Percentiles rank a stretch among this genome's conserved stretches.
These are phyloP conservation scores for Botrylloides violaceus DNA, from an alignment of 23 tunicate species.

Conservation along the genomic window DNA sequence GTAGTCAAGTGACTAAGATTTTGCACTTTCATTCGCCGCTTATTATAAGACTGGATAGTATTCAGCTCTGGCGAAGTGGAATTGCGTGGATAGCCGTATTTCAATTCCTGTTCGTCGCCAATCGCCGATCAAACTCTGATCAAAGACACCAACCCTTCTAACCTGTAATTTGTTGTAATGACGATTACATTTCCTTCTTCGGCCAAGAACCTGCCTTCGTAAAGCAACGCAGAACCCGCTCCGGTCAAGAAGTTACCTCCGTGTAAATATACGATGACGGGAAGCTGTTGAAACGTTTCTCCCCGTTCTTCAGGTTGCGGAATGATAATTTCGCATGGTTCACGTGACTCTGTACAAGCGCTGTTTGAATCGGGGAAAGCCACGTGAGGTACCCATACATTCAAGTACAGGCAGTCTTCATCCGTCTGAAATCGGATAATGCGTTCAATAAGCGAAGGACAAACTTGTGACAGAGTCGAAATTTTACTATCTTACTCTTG, in stretches of 20 bases:
- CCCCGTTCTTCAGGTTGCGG: conserved; percentile 2
- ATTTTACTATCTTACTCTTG: too few relatives aligned
- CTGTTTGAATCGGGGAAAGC: neutral
- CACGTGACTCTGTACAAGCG: neutral
- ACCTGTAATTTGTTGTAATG: conserved; percentile 70
- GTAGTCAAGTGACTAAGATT: too few relatives aligned
- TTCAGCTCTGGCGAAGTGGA: too few relatives aligned
- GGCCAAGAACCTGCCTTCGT: conserved; percentile 71
- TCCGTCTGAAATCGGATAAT: conserved; percentile 21
- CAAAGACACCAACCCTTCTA: too few relatives aligned
- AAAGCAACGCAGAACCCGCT: conserved; percentile 49
- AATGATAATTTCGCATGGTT: conserved; percentile 25
- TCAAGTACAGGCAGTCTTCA: conserved; percentile 76
- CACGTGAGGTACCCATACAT: conserved; percentile 63
- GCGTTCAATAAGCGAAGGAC: too few relatives aligned
- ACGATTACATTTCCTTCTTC: conserved; percentile 69
- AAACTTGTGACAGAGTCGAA: too few relatives aligned
- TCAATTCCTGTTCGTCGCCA: too few relatives aligned
- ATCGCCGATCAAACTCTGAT: too few relatives aligned
- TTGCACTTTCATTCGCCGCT: too few relatives aligned
- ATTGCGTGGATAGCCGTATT: too few relatives aligned
- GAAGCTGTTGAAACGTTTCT: conserved; percentile 13
- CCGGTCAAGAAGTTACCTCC: conserved; percentile 80
- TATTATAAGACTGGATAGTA: too few relatives aligned
- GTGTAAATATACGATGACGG: conserved; percentile 71